Percentiles rank a stretch among this genome's conserved stretches.
Conservation (phyloP, 2,888 invertebrate genomes). For the Ceramica pisi region DNA sequence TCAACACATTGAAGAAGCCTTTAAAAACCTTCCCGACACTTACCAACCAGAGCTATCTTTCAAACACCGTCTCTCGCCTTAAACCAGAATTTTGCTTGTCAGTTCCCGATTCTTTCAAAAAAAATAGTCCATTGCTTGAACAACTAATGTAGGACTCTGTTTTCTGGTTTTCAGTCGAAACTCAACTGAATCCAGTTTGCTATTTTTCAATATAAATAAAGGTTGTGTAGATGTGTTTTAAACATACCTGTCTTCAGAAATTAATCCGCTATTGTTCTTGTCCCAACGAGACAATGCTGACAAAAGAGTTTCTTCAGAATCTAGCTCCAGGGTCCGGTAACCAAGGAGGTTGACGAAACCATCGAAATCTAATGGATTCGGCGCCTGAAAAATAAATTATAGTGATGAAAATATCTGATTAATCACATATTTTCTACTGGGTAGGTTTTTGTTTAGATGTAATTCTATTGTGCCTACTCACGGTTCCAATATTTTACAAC, state of each 20-base stretch:
- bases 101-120: neutral
- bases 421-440: no score
- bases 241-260: slow-evolving; percentile 91
- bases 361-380: slow-evolving; percentile 91
- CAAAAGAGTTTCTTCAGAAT: slow-evolving; percentile 92
- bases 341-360: slow-evolving; percentile 92
- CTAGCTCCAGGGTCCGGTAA: slow-evolving; percentile 91
- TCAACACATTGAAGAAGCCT: no score
- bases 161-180: no score
- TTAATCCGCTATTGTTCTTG: slow-evolving; percentile 91
- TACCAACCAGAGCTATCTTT: neutral
- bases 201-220: neutral
- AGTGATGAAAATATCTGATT: neutral
- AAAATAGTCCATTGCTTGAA: no score
- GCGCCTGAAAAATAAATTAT: slow-evolving; percentile 75
- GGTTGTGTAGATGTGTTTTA: neutral
- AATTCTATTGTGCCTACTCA: no score
- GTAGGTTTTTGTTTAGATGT: no score
- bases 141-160: no score
- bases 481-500: no score
- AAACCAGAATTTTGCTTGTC: neutral
- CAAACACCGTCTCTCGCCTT: neutral
- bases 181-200: no score
- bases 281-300: slow-evolving; percentile 93
- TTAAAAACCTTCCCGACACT: no score